phyloP scores from a whole-genome alignment of 2,797 vertebrate genomes.

The Tachyglossus aculeatus region DNA sequence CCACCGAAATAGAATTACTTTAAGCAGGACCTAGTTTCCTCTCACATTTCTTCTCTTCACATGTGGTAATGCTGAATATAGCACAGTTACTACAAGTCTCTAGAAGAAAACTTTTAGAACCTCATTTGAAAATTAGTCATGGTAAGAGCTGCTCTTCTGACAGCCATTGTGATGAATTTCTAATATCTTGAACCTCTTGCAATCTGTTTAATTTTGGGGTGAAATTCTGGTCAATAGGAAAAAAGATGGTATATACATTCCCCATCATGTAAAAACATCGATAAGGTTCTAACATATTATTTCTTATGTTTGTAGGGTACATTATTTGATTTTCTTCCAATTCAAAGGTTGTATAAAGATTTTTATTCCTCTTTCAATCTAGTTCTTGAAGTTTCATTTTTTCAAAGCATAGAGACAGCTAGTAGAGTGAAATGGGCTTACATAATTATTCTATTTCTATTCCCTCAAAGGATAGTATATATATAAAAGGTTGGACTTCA shows the following conservation, averaged over 20 bases:
- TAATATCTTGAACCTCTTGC: too few relatives aligned
- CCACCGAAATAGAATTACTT: neutral
- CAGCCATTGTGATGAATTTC: too few relatives aligned
- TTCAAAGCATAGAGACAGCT: neutral
- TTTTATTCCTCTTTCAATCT: conserved; percentile 10
- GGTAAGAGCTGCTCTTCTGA: neutral
- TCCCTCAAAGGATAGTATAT: conserved; percentile 21
- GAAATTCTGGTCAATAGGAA: too few relatives aligned
- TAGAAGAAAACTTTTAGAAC: neutral
- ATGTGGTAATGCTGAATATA: neutral
- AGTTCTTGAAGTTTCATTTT: neutral
- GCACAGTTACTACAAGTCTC: neutral
- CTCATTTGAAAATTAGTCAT: neutral
- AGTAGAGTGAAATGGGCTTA: conserved; percentile 23
- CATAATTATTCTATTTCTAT: neutral
- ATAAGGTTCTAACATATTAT: neutral
- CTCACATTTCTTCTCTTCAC: neutral
- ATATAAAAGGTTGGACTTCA: conserved; percentile 40
- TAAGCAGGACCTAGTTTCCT: neutral
- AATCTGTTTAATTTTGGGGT: too few relatives aligned
- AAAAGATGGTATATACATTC: conserved; percentile 31
- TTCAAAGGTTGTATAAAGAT: conserved; percentile 27
- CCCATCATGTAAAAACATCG: conserved; percentile 31
- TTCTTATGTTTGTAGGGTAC: conserved; percentile 13
- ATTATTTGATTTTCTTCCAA: conserved; percentile 13